Base-by-base conservation (phyloP, 2,797 vertebrate genomes). In the Chromobotia macracanthus region DNA sequence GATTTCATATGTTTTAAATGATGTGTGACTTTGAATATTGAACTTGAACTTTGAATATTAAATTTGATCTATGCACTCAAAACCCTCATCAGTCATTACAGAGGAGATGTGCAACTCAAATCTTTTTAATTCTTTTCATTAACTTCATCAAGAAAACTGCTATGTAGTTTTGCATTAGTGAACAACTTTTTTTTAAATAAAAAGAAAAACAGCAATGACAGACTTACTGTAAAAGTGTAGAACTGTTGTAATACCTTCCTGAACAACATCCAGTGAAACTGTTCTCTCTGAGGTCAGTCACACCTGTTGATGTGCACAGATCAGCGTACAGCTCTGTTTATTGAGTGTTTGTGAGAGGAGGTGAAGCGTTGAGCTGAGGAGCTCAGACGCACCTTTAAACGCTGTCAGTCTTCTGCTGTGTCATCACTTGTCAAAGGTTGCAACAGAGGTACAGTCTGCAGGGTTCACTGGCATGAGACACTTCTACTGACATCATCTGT, bases 271-370 rank as follows among this genome's bases (percentile, higher is more conserved):
- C 77, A 65, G 51, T 8, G 8, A 44, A 51, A n/a, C 35, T 25
- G 48, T 71, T 70, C 21, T 16, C 65, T 83, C 48, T 28, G 46
- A 66, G 50, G 63, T 67, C 25, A 63, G 68, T 78, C 35, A 72
- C 70, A 72, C 66, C 64, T 76, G 61, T 76, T 80, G 82, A 83
- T 74, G 72, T 80, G 65, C 72, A 10, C 28, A 75, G 79, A 74
- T 83, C 35, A 77, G 25, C 0, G 16, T 56, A 55, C 79, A 70
- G 75, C 69, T 81, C 64, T 19, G 5, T 74, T 80, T 86, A 82
- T 82, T 80, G 80, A 84, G 80, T 82, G 80, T 86, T 86, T 85
- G 71, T 77, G 51, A 63, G 74, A 68, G 41, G 80, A 86, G 83
- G 77, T 82, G 80, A 70, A 80, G 74, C 75, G n/a, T 80, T 50